These are phyloP conservation scores for Rhopalosiphum nymphaeae DNA, from an alignment of 2,888 invertebrate genomes.

Conservation along the genomic window DNA sequence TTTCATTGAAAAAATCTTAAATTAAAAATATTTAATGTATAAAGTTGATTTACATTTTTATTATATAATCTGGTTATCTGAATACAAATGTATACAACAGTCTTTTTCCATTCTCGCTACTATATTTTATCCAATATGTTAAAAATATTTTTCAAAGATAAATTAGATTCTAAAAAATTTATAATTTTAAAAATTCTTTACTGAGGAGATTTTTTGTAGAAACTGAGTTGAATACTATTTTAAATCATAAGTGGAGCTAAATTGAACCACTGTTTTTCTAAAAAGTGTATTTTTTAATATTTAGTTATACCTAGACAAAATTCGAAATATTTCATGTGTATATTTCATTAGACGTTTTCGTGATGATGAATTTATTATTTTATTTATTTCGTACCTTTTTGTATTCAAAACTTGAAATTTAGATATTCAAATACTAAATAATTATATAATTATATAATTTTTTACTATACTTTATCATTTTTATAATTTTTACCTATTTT, in stretches of 20 bases:
- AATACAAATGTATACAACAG: background rate
- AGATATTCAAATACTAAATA: background rate
- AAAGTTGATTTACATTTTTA: background rate
- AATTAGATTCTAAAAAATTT: background rate
- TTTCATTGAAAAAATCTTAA: background rate
- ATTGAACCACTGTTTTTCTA: background rate
- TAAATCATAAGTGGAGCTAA: background rate
- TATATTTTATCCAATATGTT: background rate
- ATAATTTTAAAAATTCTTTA: background rate
- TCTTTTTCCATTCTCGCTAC: background rate
- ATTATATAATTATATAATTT: too few species aligned
- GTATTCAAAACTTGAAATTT: background rate
- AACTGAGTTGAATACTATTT: background rate
- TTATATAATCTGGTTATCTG: background rate
- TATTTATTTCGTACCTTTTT: background rate
- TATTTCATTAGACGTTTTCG: background rate
- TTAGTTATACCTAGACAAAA: background rate
- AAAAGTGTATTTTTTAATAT: background rate
- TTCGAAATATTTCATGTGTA: background rate
- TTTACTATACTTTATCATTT: background rate
- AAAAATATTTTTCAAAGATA: background rate
- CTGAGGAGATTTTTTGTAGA: background rate
- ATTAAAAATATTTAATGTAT: background rate
- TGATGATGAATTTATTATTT: background rate
- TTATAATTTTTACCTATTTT: background rate